These are phyloP conservation scores for Liopterus haemorrhoidalis DNA, from an alignment of 2,888 invertebrate species.

Conservation along the genomic window DNA sequence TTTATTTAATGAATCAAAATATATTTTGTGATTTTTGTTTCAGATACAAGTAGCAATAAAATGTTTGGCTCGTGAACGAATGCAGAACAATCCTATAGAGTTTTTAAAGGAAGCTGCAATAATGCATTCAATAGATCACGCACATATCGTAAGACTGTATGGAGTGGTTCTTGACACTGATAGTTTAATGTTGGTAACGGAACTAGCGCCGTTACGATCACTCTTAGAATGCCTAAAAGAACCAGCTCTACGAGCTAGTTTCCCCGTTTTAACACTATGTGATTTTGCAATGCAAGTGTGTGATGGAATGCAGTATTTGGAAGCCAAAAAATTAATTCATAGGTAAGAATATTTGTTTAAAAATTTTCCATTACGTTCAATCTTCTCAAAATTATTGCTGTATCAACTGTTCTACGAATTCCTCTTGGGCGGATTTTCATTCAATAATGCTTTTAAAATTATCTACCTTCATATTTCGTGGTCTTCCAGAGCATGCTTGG, in stretches of 20 bases:
- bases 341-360: conserved; percentile 47
- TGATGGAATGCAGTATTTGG: conserved; percentile 97
- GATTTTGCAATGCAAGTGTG: conserved; percentile 94
- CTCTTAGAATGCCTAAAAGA: conserved; percentile 94
- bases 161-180: conserved; percentile 94
- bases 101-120: conserved; percentile 97
- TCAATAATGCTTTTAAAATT: too few relatives aligned
- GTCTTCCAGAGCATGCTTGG: too few relatives aligned
- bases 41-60: conserved; percentile 95
- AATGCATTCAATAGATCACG: conserved; percentile 97
- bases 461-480: too few relatives aligned
- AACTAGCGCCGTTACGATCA: conserved; percentile 91
- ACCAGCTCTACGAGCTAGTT: conserved; percentile 80
- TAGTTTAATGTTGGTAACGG: conserved; percentile 59
- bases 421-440: too few relatives aligned
- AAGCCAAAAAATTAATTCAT: conserved; percentile 93
- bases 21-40: conserved; percentile 29
- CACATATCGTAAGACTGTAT: conserved; percentile 93
- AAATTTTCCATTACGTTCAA: neutral
- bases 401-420: neutral
- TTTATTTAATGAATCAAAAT: too few relatives aligned
- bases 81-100: conserved; percentile 94
- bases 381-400: conserved; percentile 3
- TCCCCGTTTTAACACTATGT: conserved; percentile 86
- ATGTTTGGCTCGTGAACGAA: conserved; percentile 86